Evolutionary conservation across 2,113 vertebrate species (phyloP).

Genomic region (Dolichallabes microphthalmus): DNA sequence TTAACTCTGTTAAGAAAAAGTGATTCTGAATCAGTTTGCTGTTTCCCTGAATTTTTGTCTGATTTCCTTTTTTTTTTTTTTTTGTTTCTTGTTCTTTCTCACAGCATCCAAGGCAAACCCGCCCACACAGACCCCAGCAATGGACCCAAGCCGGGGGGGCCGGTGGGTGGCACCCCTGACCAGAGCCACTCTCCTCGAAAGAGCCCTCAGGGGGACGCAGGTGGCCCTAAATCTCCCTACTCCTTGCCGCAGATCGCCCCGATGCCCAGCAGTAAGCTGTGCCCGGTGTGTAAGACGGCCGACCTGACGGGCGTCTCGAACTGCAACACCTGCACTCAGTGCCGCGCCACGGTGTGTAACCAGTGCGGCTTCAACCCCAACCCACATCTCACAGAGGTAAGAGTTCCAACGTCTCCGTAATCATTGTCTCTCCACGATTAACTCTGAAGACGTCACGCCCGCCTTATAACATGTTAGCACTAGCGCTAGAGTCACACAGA

Average conservation of each 20-base stretch:
- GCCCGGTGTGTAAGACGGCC: conserved; percentile 95
- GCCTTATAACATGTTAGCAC: background rate
- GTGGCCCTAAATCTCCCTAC: conserved; percentile 82
- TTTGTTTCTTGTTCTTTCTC: conserved; percentile 36
- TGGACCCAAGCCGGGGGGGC: conserved; percentile 62
- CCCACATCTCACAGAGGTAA: conserved; percentile 97
- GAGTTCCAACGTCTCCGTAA: background rate
- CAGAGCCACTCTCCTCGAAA: conserved; percentile 65
- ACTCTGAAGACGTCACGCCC: background rate
- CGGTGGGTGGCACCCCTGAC: background rate
- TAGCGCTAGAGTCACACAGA: background rate
- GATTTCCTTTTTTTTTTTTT: conserved; percentile 19
- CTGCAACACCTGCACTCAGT: conserved; percentile 94
- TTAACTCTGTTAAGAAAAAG: background rate
- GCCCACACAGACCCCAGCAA: conserved; percentile 61
- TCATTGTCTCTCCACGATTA: background rate
- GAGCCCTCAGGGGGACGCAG: conserved; percentile 74
- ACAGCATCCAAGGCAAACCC: conserved; percentile 60
- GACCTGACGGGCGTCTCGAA: conserved; percentile 86
- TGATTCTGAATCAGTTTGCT: background rate
- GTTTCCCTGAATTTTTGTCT: conserved; percentile 8
- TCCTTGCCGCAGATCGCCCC: conserved; percentile 96
- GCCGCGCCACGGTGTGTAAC: conserved; percentile 91
- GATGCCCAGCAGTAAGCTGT: conserved; percentile 95
- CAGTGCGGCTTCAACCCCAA: conserved; percentile 99